phyloP scores from a whole-genome alignment of 2,797 vertebrate genomes.

The Gymnothorax reevesii region DNA sequence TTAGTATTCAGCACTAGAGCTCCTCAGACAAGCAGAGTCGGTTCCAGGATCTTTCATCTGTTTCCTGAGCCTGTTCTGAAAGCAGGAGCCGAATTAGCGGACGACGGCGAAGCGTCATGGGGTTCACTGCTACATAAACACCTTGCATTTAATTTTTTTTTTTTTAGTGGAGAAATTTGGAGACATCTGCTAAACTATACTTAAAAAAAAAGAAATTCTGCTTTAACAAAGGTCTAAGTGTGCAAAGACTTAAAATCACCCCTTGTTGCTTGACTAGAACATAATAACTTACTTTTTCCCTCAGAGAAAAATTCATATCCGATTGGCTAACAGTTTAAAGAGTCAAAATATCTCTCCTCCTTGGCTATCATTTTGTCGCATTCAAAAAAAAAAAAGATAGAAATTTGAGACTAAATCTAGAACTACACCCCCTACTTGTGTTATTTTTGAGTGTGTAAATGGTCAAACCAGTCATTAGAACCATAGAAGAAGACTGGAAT shows the following conservation, averaged over 20 bases:
- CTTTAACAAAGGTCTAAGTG: neutral
- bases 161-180: neutral
- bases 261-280: too few species aligned
- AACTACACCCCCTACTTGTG: too few species aligned
- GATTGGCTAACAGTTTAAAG: too few species aligned
- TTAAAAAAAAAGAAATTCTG: too few species aligned
- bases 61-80: constrained; percentile 14
- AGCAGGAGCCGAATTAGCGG: constrained; percentile 4
- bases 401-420: too few species aligned
- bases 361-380: too few species aligned
- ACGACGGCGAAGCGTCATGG: neutral
- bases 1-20: neutral
- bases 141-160: constrained; percentile 5
- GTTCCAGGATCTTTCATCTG: neutral
- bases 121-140: constrained; percentile 5
- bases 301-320: too few species aligned
- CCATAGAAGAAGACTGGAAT: neutral
- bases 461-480: too few species aligned
- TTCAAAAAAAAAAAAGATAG: too few species aligned
- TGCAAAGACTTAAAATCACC: neutral
- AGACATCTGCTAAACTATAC: neutral
- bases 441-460: too few species aligned
- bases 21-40: neutral
- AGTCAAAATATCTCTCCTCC: too few species aligned
- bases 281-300: too few species aligned